phyloP scores from a whole-genome alignment of 2,797 vertebrate species.

The Enteromius trimaculatus region DNA sequence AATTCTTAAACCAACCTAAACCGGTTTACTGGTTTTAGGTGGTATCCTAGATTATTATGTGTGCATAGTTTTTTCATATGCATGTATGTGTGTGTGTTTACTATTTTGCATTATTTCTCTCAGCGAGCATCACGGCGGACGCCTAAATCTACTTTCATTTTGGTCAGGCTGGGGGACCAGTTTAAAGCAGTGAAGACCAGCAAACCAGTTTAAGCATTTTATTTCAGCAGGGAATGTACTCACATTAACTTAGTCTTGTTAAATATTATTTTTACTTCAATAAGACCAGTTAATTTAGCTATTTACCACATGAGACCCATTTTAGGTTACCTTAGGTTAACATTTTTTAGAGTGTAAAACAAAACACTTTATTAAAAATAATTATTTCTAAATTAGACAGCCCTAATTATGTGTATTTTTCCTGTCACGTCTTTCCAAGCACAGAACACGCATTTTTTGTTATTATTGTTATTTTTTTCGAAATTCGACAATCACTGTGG shows the following conservation, averaged over 20 bases:
- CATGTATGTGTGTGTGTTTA: no score
- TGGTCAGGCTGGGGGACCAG: background rate
- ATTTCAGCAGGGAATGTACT: background rate
- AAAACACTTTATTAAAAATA: background rate
- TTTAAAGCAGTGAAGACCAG: background rate
- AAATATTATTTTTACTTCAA: background rate
- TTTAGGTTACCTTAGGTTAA: background rate
- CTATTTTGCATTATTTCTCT: background rate
- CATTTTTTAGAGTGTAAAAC: background rate
- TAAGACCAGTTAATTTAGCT: constrained; percentile 10
- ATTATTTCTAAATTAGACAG: background rate
- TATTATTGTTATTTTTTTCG: background rate
- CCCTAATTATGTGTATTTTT: background rate
- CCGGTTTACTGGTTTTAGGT: background rate
- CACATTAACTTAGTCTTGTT: background rate
- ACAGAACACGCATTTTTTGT: background rate
- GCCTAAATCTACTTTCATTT: background rate
- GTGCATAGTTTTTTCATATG: background rate
- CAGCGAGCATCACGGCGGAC: background rate
- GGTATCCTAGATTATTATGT: background rate
- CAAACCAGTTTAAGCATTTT: no score
- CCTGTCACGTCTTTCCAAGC: background rate
- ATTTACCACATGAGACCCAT: background rate
- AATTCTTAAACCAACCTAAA: background rate
- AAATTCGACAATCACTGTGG: background rate